Evolutionary conservation across 1,140 invertebrate genomes (phyloP).

Genomic region (Trachymyrmex cornetzi): DNA sequence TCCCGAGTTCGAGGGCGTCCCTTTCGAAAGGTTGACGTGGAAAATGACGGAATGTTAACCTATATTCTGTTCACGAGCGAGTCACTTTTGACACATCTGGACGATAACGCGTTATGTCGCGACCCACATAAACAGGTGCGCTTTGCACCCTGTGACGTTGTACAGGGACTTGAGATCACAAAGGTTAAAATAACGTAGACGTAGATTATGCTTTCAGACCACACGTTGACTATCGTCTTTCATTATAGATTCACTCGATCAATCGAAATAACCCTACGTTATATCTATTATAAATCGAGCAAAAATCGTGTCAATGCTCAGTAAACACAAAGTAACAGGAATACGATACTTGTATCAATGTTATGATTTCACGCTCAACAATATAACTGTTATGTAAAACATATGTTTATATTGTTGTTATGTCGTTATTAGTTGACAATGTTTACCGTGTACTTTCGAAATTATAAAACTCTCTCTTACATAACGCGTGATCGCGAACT

Average conservation of each 20-base stretch:
- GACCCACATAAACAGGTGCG: constrained; percentile 57
- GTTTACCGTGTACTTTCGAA: not conserved
- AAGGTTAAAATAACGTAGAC: not conserved
- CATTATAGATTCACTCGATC: constrained; percentile 5
- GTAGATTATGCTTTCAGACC: constrained; percentile 22
- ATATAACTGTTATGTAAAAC: no score
- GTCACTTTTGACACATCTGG: constrained; percentile 41
- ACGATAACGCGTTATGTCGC: constrained; percentile 12
- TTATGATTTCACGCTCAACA: no score
- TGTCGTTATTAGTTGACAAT: no score
- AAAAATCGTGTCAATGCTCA: not conserved
- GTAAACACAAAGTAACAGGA: no score
- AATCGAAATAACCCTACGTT: constrained; percentile 8
- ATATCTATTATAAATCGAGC: not conserved
- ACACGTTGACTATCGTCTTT: constrained; percentile 30
- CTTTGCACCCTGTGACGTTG: constrained; percentile 21
- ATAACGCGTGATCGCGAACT: not conserved
- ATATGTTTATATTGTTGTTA: no score
- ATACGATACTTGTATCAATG: no score
- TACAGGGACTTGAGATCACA: not conserved
- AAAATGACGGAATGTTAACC: not conserved
- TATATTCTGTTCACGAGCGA: constrained; percentile 13
- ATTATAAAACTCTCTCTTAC: not conserved
- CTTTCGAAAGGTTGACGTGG: not conserved
- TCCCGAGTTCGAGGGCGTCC: not conserved